phyloP scores from a whole-genome alignment of 2,113 vertebrate species.

The Epinephelus cyanopodus region DNA sequence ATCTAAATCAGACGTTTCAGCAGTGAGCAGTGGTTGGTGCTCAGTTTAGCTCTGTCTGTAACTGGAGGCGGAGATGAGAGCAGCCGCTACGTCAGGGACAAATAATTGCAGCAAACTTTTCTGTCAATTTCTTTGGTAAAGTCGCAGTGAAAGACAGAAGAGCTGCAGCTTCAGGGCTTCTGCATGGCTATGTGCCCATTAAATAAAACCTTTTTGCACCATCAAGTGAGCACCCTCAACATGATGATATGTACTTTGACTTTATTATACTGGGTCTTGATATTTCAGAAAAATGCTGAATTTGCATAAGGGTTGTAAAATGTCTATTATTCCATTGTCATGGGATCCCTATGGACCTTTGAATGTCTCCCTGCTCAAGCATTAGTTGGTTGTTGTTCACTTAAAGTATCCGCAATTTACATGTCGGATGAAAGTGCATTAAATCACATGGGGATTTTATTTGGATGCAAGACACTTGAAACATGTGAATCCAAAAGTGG shows the following conservation, averaged over 20 bases:
- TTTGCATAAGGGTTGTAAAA: neutral
- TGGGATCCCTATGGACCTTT: neutral
- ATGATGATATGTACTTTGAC: neutral
- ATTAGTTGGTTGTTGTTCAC: conserved; percentile 8
- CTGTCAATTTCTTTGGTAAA: conserved; percentile 47
- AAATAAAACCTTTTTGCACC: conserved; percentile 6
- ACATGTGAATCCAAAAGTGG: neutral
- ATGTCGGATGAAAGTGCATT: neutral
- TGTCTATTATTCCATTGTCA: neutral
- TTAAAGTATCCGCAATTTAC: neutral
- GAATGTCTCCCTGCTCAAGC: neutral
- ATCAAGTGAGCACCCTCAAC: neutral
- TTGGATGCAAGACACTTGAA: neutral
- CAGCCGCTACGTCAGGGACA: conserved; percentile 24
- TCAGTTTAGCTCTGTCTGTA: conserved; percentile 24
- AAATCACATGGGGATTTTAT: neutral
- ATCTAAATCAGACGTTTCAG: conserved; percentile 44
- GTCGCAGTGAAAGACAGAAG: conserved; percentile 23
- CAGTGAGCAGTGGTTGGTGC: conserved; percentile 9
- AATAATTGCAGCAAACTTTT: conserved; percentile 59
- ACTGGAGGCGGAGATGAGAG: conserved; percentile 49
- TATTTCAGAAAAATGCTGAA: neutral
- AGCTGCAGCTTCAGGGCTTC: conserved; percentile 22
- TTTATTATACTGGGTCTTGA: conserved; percentile 7
- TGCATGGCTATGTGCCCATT: conserved; percentile 6